Percentiles rank a stretch among this genome's conserved stretches.
Conservation (phyloP, 2,888 invertebrate species). For the Ormyrus pomaceus region DNA sequence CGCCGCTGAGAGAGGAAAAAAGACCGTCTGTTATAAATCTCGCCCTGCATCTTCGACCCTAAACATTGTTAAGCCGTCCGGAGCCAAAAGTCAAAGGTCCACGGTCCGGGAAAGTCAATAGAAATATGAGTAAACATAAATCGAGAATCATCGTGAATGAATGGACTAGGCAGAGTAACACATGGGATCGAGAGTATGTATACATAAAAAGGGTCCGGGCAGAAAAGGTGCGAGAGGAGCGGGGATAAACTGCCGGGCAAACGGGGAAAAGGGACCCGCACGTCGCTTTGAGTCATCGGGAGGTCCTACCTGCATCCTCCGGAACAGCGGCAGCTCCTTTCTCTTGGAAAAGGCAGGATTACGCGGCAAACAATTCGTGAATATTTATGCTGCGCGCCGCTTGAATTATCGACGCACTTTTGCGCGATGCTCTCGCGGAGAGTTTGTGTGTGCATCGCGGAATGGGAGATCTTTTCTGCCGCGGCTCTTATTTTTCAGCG, state of each 20-base stretch:
- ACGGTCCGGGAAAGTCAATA: slow-evolving; percentile 29
- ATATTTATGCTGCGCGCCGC: slow-evolving; percentile 38
- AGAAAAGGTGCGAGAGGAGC: slow-evolving; percentile 10
- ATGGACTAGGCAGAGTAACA: slow-evolving; percentile 32
- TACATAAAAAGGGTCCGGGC: background rate
- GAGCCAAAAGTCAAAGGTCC: slow-evolving; percentile 23
- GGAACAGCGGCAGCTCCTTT: background rate
- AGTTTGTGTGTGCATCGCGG: background rate
- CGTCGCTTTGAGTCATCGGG: slow-evolving; percentile 16
- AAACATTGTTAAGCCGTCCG: slow-evolving; percentile 38
- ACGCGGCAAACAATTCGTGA: slow-evolving; percentile 17
- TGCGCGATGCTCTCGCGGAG: slow-evolving; percentile 8
- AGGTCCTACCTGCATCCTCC: background rate
- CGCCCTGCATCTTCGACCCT: slow-evolving; percentile 1
- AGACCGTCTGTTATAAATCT: slow-evolving; percentile 41
- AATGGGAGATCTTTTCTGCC: background rate
- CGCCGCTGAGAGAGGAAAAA: background rate
- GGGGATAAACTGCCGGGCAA: background rate
- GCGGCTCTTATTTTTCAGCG: slow-evolving; percentile 39
- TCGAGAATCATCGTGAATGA: slow-evolving; percentile 35
- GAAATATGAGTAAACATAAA: slow-evolving; percentile 51
- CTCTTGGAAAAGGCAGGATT: background rate
- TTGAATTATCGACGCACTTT: slow-evolving; percentile 41
- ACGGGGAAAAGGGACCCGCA: background rate
- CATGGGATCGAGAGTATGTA: background rate